These are phyloP conservation scores for Tuta absoluta DNA, from an alignment of 2,888 invertebrate genomes.

Conservation along the genomic window DNA sequence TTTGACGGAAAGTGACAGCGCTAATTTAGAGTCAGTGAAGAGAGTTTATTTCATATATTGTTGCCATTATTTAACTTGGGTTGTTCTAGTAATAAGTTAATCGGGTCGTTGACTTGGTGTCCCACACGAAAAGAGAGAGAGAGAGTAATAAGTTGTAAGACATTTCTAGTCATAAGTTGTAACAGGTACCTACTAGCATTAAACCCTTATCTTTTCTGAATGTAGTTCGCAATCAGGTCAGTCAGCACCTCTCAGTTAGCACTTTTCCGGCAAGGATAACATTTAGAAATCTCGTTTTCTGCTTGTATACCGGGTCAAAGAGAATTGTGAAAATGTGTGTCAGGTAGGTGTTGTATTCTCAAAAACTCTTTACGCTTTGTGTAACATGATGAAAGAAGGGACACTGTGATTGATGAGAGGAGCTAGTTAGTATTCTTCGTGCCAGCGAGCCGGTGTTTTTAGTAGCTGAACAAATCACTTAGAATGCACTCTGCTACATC, in stretches of 20 bases:
- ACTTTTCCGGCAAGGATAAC: not conserved
- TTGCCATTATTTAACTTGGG: too few relatives aligned
- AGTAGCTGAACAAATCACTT: not conserved
- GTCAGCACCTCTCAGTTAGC: slow-evolving; percentile 5
- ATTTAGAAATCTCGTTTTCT: slow-evolving; percentile 4
- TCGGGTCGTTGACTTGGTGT: too few relatives aligned
- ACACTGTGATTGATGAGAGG: slow-evolving; percentile 11
- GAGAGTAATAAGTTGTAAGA: too few relatives aligned
- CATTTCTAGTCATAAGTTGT: too few relatives aligned
- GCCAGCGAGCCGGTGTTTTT: not conserved
- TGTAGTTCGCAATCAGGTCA: slow-evolving; percentile 16
- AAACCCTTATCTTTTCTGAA: not conserved
- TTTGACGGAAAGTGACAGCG: too few relatives aligned
- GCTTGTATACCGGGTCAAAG: not conserved
- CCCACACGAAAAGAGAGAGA: too few relatives aligned
- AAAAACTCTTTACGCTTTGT: not conserved
- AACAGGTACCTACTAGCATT: not conserved
- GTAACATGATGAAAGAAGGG: slow-evolving; percentile 13
- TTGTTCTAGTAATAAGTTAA: too few relatives aligned
- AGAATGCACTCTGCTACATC: not conserved
- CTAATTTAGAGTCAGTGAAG: too few relatives aligned
- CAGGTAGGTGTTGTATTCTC: not conserved
- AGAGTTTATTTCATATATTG: too few relatives aligned
- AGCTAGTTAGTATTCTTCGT: slow-evolving; percentile 7
- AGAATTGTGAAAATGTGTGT: not conserved